Percentiles rank a stretch among this genome's conserved stretches.
Evolutionary conservation across 1,140 invertebrate genomes (phyloP).

Genomic region (Musca domestica): DNA sequence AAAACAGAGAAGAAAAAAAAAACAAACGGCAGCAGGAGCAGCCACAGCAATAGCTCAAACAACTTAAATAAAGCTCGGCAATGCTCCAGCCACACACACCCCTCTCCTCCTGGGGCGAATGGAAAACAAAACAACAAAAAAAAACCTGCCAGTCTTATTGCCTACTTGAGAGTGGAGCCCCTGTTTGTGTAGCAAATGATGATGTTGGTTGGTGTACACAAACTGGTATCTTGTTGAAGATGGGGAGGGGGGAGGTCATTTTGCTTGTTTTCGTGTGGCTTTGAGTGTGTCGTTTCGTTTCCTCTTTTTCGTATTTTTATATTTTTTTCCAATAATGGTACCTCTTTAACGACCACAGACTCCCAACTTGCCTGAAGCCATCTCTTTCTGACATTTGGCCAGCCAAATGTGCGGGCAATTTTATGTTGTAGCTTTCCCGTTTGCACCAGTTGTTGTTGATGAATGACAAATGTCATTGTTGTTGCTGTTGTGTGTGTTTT

Average conservation of each 20-base stretch:
- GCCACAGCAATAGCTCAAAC: neutral
- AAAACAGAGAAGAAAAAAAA: neutral
- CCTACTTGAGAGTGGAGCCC: no score
- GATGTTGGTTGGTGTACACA: neutral
- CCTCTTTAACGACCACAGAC: slow-evolving; percentile 18
- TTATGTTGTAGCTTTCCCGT: slow-evolving; percentile 7
- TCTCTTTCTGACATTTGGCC: neutral
- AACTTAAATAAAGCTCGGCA: neutral
- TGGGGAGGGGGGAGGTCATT: neutral
- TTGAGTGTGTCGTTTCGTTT: neutral
- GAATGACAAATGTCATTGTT: no score
- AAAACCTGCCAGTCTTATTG: slow-evolving; percentile 3
- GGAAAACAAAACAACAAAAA: neutral
- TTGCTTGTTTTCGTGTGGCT: neutral
- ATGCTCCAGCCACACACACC: no score
- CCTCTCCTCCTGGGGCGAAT: no score
- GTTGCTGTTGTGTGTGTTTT: neutral
- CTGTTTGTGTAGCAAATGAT: neutral
- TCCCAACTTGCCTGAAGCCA: slow-evolving; percentile 1
- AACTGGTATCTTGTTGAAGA: neutral
- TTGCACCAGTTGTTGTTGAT: neutral
- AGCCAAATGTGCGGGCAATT: slow-evolving; percentile 1
- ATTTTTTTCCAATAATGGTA: slow-evolving; percentile 10
- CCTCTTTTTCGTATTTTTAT: neutral
- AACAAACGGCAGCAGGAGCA: neutral